phyloP scores from a whole-genome alignment of 2,113 vertebrate genomes.

The Progne subis region DNA sequence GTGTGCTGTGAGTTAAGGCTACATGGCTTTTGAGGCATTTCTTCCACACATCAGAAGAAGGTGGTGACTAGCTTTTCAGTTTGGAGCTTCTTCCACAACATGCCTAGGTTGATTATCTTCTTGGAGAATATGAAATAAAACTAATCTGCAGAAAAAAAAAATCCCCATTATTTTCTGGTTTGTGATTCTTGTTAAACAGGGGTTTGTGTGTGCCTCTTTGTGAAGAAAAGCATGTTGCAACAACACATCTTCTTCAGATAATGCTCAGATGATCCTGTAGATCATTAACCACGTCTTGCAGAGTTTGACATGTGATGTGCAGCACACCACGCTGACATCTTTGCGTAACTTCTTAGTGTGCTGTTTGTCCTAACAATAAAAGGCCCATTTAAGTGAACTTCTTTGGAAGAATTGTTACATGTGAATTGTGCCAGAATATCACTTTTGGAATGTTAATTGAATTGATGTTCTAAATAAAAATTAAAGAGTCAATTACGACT shows the following conservation, averaged over 20 bases:
- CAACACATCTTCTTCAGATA: background rate
- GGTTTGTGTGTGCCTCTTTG: background rate
- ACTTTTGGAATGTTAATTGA: background rate
- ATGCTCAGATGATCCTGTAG: background rate
- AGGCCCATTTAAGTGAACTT: background rate
- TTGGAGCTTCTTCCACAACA: background rate
- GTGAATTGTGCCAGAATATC: background rate
- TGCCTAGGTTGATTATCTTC: background rate
- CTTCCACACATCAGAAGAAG: background rate
- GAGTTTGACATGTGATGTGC: background rate
- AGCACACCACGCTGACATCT: background rate
- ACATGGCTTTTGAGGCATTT: background rate
- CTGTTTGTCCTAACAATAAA: background rate
- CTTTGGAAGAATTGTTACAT: background rate
- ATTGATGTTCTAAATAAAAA: background rate
- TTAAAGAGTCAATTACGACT: background rate
- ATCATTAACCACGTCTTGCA: background rate
- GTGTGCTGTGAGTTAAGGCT: background rate
- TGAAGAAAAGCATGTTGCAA: background rate
- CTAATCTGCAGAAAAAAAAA: background rate
- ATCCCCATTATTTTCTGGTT: background rate
- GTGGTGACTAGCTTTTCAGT: background rate
- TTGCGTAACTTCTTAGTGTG: background rate
- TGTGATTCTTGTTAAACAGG: background rate
- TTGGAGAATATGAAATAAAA: background rate